These are phyloP conservation scores for Rhadina sibilatrix DNA, from an alignment of 2,113 vertebrate genomes.

Conservation along the genomic window DNA sequence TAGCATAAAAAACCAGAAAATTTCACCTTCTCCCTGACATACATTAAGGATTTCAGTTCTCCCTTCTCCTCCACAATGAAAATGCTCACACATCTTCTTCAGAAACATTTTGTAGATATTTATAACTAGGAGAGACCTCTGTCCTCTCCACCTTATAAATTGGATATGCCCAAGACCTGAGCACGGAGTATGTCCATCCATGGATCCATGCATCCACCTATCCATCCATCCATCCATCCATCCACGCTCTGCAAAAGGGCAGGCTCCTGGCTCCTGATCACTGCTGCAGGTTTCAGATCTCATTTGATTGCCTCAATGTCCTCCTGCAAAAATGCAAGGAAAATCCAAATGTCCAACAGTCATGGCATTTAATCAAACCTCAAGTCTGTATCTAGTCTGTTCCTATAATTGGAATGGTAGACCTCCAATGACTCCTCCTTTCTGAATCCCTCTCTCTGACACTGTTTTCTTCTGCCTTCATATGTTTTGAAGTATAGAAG, in stretches of 20 bases:
- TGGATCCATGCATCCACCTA: too few species aligned
- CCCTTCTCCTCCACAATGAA: background rate
- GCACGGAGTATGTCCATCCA: accelerated
- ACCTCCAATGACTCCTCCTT: background rate
- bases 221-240: background rate
- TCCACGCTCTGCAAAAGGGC: background rate
- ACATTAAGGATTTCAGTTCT: background rate
- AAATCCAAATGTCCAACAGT: background rate
- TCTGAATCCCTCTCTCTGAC: background rate
- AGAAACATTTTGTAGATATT: background rate
- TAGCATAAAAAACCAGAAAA: background rate
- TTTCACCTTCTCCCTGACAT: background rate
- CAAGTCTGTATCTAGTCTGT: background rate
- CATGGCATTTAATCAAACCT: background rate
- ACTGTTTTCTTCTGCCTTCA: background rate
- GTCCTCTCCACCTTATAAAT: background rate
- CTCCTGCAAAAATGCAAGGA: background rate
- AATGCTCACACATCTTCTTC: background rate
- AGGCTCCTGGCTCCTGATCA: background rate
- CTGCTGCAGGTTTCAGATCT: background rate
- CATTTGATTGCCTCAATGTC: background rate
- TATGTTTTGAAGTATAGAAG: background rate
- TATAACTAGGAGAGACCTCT: background rate
- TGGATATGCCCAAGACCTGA: background rate
- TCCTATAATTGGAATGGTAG: background rate